Evolutionary conservation across 2,113 vertebrate genomes (phyloP).

Genomic region (Sinocyclocheilus grahami): DNA sequence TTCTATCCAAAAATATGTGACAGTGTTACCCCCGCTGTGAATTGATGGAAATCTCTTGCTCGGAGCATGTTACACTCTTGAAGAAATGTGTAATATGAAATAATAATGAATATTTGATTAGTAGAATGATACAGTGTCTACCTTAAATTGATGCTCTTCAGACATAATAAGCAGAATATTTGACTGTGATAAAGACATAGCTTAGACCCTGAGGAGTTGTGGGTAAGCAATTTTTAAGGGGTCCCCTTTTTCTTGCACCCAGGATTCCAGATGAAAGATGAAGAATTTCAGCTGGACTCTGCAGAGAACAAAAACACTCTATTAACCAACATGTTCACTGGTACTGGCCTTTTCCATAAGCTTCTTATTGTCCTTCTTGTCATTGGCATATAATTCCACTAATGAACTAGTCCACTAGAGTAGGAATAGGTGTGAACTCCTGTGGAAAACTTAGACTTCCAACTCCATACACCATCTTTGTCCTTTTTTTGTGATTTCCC

Average conservation of each 20-base stretch:
- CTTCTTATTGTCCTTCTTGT: constrained; percentile 76
- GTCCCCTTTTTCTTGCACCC: constrained; percentile 80
- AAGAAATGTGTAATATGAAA: constrained; percentile 35
- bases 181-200: constrained; percentile 63
- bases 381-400: constrained; percentile 70
- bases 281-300: constrained; percentile 84
- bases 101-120: constrained; percentile 57
- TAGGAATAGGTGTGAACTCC: constrained; percentile 71
- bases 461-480: constrained; percentile 58
- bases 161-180: constrained; percentile 31
- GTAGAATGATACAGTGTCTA: constrained; percentile 33
- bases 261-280: constrained; percentile 87
- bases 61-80: constrained; percentile 53
- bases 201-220: constrained; percentile 52
- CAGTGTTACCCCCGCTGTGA: constrained; percentile 43
- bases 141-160: constrained; percentile 37
- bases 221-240: constrained; percentile 70
- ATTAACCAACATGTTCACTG: constrained; percentile 86
- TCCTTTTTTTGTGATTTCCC: constrained; percentile 63
- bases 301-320: constrained; percentile 85
- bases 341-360: constrained; percentile 81
- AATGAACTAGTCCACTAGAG: constrained; percentile 61
- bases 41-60: constrained; percentile 47
- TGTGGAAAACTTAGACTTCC: constrained; percentile 68
- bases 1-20: constrained; percentile 29